Evolutionary conservation across 2,797 vertebrate species (phyloP).

Genomic region (Parauchenoglanis punctatus): DNA sequence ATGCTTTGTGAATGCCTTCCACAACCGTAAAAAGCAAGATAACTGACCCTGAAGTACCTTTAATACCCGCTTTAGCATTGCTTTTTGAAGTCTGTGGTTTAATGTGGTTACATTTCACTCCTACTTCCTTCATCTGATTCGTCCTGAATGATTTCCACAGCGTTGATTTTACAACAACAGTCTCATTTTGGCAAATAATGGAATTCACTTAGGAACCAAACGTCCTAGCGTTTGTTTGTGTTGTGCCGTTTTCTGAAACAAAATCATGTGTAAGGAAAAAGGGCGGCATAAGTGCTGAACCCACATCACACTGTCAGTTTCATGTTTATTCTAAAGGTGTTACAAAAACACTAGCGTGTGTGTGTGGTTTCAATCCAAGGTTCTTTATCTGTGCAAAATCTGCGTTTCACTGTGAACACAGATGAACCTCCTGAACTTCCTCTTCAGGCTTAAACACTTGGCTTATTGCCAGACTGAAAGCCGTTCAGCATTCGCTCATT

Average conservation of each 20-base stretch:
- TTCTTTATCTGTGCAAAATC: constrained; percentile 40
- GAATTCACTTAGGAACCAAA: background rate
- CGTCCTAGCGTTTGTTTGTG: background rate
- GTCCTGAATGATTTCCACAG: background rate
- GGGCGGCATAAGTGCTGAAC: constrained; percentile 18
- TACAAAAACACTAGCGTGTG: constrained; percentile 43
- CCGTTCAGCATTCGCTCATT: background rate
- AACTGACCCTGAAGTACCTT: background rate
- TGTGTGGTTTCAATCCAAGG: constrained; percentile 29
- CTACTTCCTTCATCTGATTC: background rate
- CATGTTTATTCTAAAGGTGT: constrained; percentile 44
- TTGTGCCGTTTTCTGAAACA: background rate
- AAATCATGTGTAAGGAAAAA: background rate
- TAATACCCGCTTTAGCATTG: background rate
- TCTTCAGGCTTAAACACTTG: background rate
- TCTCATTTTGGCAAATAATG: background rate
- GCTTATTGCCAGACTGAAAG: background rate
- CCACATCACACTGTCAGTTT: constrained; percentile 11
- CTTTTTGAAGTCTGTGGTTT: background rate
- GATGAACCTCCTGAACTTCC: constrained; percentile 29
- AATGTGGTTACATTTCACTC: background rate
- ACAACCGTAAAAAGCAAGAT: background rate
- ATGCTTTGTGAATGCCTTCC: background rate
- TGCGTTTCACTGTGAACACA: constrained; percentile 13
- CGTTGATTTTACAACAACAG: background rate